A percentile compares a stretch with the other conserved stretches of the same genome.
phyloP scores from a whole-genome alignment of 2,113 vertebrate genomes.

The Cricetomys ansorgei region DNA sequence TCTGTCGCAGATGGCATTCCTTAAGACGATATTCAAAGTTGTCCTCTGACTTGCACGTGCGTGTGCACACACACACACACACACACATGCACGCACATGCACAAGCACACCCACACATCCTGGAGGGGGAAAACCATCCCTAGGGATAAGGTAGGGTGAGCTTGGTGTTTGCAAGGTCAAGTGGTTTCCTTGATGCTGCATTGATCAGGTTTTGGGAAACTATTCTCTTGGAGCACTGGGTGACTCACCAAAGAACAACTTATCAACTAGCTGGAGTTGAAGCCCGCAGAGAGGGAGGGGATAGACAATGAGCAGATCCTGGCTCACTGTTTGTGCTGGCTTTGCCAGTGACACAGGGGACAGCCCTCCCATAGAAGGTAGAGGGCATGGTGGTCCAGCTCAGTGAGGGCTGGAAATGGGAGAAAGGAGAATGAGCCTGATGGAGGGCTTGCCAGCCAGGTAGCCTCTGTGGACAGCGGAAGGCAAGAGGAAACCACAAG shows the following conservation, averaged over 20 bases:
- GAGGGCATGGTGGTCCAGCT: background rate
- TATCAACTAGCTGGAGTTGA: slow-evolving; percentile 1
- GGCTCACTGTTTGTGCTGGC: background rate
- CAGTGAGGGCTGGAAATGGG: background rate
- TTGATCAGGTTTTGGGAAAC: slow-evolving; percentile 10
- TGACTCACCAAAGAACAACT: slow-evolving; percentile 27
- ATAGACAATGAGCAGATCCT: background rate
- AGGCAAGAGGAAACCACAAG: background rate
- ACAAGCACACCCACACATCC: background rate
- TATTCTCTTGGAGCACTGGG: background rate
- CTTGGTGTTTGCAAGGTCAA: background rate
- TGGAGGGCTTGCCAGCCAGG: background rate
- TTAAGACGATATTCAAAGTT: background rate
- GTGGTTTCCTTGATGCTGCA: background rate
- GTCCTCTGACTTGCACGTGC: background rate
- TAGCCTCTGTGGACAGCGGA: background rate
- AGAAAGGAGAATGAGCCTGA: background rate
- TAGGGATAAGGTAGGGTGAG: background rate
- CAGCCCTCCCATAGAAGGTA: background rate
- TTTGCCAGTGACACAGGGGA: background rate
- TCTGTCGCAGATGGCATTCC: background rate
- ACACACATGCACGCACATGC: background rate
- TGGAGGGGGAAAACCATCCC: background rate
- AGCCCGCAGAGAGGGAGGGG: background rate
- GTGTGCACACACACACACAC: background rate